Evolutionary conservation across 2,797 vertebrate species (phyloP).

Genomic region (Arctocebus calabarensis): DNA sequence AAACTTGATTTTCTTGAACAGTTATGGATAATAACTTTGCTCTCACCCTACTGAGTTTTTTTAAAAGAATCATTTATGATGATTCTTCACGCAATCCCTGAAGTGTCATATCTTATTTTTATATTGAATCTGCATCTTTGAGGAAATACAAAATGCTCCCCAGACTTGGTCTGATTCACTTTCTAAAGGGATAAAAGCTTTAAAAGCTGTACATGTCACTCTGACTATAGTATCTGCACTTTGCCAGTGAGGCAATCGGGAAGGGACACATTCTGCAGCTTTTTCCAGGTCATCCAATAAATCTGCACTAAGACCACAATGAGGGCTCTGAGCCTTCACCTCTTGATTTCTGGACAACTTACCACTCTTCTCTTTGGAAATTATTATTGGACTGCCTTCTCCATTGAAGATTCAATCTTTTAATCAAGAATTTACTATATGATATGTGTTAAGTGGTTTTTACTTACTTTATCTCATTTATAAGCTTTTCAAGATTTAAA

Average conservation of each 20-base stretch:
- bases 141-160: conserved; percentile 17
- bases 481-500: conserved; percentile 30
- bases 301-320: fast-evolving
- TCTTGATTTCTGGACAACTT: conserved; percentile 27
- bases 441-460: background rate
- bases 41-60: background rate
- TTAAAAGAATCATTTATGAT: background rate
- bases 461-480: background rate
- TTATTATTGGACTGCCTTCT: background rate
- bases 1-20: conserved; percentile 44
- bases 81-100: background rate
- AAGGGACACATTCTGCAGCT: background rate
- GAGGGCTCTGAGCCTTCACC: background rate
- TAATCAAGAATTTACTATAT: background rate
- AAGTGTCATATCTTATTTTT: conserved; percentile 4
- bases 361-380: background rate
- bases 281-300: background rate
- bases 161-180: conserved; percentile 3
- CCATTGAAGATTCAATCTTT: background rate
- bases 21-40: background rate
- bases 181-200: background rate
- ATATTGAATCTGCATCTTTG: conserved; percentile 21
- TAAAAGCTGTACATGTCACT: background rate
- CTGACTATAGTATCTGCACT: background rate
- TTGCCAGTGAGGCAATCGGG: background rate